These are phyloP conservation scores for Fregata magnificens DNA, from an alignment of 2,113 vertebrate species.

Conservation along the genomic window DNA sequence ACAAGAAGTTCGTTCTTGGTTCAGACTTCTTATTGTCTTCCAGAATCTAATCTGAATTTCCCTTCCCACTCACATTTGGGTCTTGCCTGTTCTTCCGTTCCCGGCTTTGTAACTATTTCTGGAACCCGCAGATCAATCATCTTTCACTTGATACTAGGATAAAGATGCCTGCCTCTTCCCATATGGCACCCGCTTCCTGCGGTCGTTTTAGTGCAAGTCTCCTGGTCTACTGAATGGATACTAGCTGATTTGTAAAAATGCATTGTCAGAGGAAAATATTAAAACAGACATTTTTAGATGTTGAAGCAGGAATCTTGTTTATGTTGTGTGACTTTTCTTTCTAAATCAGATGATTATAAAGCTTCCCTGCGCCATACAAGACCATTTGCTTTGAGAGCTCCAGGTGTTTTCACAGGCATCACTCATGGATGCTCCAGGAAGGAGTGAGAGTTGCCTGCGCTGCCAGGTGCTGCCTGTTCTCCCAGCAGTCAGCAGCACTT, in stretches of 20 bases:
- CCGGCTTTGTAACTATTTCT: slow-evolving; percentile 41
- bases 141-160: background rate
- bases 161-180: background rate
- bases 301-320: background rate
- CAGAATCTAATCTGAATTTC: slow-evolving; percentile 61
- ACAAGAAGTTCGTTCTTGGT: background rate
- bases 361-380: fast-evolving
- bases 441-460: background rate
- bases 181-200: background rate
- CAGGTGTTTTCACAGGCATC: background rate
- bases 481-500: background rate
- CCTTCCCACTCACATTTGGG: slow-evolving; percentile 16
- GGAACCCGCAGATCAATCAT: slow-evolving; percentile 40
- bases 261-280: background rate
- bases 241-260: background rate
- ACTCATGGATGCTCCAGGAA: background rate
- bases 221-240: background rate
- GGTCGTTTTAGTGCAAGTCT: background rate
- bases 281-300: fast-evolving
- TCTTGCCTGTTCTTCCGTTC: slow-evolving; percentile 34
- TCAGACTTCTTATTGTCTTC: slow-evolving; percentile 37
- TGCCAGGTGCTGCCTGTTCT: background rate
- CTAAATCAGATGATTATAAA: background rate
- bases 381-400: background rate
- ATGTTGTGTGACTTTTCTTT: background rate